Percentiles rank a stretch among this genome's conserved stretches.
Evolutionary conservation across 2,113 vertebrate species (phyloP).

Genomic region (Marmota flaviventris): DNA sequence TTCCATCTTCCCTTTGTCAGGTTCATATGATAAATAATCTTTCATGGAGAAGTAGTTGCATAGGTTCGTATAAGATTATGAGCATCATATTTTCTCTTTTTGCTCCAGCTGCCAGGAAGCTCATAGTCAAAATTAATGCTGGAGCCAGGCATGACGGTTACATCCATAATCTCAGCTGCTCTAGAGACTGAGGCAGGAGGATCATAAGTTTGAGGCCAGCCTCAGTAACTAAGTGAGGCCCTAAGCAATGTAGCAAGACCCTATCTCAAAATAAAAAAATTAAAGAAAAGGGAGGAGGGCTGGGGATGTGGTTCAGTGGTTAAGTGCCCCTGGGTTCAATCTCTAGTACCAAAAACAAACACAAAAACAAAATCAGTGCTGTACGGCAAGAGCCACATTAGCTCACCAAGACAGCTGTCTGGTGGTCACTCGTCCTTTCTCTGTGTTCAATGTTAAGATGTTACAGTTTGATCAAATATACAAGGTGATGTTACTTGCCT

Average conservation of each 20-base stretch:
- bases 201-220: too few relatives aligned
- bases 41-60: background rate
- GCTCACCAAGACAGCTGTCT: background rate
- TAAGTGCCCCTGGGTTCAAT: too few relatives aligned
- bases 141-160: too few relatives aligned
- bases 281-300: too few relatives aligned
- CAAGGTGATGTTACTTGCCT: background rate
- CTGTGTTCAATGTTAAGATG: background rate
- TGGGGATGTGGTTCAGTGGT: too few relatives aligned
- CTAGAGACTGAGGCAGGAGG: too few relatives aligned
- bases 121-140: background rate
- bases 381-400: background rate
- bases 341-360: too few relatives aligned
- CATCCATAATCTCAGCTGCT: too few relatives aligned
- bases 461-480: background rate
- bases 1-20: background rate
- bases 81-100: background rate
- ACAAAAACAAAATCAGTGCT: background rate
- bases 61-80: background rate
- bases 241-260: too few relatives aligned
- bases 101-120: background rate
- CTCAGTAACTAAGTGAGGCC: too few relatives aligned
- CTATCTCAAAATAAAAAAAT: too few relatives aligned
- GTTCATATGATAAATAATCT: background rate
- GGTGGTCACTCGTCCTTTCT: background rate